A percentile compares a stretch with the other conserved stretches of the same genome.
Evolutionary conservation across 2,797 vertebrate genomes (phyloP).

Genomic region (Agapornis canus): DNA sequence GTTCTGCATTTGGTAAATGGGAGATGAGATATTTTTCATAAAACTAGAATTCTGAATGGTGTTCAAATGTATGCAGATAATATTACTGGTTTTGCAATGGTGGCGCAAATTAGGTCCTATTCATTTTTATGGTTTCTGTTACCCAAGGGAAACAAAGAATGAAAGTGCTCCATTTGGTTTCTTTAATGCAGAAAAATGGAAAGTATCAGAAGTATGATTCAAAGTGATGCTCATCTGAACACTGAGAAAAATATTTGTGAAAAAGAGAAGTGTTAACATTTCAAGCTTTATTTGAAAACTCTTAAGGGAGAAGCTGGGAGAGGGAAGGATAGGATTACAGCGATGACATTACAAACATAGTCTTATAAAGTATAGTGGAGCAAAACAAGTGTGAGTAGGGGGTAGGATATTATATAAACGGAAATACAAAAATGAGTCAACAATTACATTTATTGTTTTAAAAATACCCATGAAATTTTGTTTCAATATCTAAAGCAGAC

Average conservation of each 20-base stretch:
- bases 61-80: not conserved
- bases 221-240: not conserved
- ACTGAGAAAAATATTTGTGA: not conserved
- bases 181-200: not conserved
- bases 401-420: not conserved
- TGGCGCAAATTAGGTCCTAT: not conserved
- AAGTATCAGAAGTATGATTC: not conserved
- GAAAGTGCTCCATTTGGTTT: not conserved
- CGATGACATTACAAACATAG: not conserved
- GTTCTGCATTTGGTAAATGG: not conserved
- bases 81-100: not conserved
- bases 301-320: not conserved
- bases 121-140: not conserved
- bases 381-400: not conserved
- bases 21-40: not conserved
- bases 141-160: not conserved
- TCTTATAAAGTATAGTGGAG: not conserved
- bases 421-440: conserved; percentile 20
- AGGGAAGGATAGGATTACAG: not conserved
- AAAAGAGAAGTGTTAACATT: not conserved
- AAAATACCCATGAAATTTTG: not conserved
- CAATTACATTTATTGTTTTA: not conserved
- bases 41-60: not conserved
- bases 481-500: not conserved
- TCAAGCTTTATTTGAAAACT: not conserved